Evolutionary conservation across 2,888 invertebrate genomes (phyloP).

Genomic region (Azorinus chamasolen): DNA sequence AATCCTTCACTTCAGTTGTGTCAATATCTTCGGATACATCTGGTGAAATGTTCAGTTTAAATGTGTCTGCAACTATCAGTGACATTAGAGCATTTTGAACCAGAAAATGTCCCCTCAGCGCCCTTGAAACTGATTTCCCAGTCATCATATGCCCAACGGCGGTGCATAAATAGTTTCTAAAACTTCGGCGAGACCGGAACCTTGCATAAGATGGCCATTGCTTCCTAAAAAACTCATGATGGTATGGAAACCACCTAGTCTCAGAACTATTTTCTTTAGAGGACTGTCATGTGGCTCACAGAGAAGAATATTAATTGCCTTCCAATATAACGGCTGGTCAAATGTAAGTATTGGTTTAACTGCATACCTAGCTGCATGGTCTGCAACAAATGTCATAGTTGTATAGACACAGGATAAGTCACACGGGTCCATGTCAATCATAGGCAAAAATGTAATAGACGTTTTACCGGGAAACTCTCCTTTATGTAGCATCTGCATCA

Average conservation of each 20-base stretch:
- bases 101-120: constrained; percentile 8
- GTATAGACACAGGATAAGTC: constrained; percentile 46
- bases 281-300: background rate
- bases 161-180: constrained; percentile 35
- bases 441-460: constrained; percentile 1
- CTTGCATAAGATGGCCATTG: constrained; percentile 56
- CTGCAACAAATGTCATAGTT: constrained; percentile 56
- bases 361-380: too few relatives aligned
- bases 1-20: background rate
- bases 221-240: too few relatives aligned
- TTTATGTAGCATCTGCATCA: constrained; percentile 18
- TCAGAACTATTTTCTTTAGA: constrained; percentile 27
- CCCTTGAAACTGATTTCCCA: constrained; percentile 17
- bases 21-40: background rate
- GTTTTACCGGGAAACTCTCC: constrained; percentile 23
- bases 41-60: too few relatives aligned
- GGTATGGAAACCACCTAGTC: constrained; percentile 53
- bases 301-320: constrained; percentile 65
- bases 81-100: background rate
- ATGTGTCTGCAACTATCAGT: background rate
- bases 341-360: constrained; percentile 64
- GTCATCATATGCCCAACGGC: constrained; percentile 15
- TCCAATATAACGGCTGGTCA: too few relatives aligned
- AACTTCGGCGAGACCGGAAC: constrained; percentile 35
- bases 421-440: constrained; percentile 5